Conservation (phyloP, 2,797 vertebrate genomes). For the Bryconaethiops microstoma region DNA sequence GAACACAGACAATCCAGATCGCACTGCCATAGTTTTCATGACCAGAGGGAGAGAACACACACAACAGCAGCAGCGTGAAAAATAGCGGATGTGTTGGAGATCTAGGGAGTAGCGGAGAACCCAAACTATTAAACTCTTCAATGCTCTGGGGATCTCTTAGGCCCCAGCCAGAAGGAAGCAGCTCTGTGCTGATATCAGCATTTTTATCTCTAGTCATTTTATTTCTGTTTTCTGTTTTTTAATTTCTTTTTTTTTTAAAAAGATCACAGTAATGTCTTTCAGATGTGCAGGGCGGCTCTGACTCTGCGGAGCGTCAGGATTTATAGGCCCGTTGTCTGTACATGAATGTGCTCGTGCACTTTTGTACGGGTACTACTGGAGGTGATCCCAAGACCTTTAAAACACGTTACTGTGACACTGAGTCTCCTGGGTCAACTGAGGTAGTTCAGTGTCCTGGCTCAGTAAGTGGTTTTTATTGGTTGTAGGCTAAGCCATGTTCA, state of each 20-base stretch:
- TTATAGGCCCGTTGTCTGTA: conserved; percentile 9
- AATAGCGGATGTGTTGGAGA: conserved; percentile 55
- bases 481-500: background rate
- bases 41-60: conserved; percentile 11
- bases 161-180: conserved; percentile 56
- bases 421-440: background rate
- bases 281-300: conserved; percentile 58
- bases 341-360: background rate
- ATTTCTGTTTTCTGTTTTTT: conserved; percentile 49
- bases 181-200: conserved; percentile 65
- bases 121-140: conserved; percentile 69
- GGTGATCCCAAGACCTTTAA: conserved; percentile 8
- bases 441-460: background rate
- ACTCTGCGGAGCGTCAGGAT: conserved; percentile 27
- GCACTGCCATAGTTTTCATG: background rate
- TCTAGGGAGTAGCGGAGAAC: conserved; percentile 58
- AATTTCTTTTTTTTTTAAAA: conserved; percentile 33
- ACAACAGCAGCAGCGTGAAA: conserved; percentile 37
- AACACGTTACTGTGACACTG: background rate
- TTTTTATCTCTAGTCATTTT: conserved; percentile 33
- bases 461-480: too few relatives aligned
- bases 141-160: conserved; percentile 64
- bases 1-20: background rate
- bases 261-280: conserved; percentile 63
- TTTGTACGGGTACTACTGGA: conserved; percentile 29